Base-by-base conservation (phyloP, 1,140 invertebrate genomes). In the Rhopalosiphum maidis region DNA sequence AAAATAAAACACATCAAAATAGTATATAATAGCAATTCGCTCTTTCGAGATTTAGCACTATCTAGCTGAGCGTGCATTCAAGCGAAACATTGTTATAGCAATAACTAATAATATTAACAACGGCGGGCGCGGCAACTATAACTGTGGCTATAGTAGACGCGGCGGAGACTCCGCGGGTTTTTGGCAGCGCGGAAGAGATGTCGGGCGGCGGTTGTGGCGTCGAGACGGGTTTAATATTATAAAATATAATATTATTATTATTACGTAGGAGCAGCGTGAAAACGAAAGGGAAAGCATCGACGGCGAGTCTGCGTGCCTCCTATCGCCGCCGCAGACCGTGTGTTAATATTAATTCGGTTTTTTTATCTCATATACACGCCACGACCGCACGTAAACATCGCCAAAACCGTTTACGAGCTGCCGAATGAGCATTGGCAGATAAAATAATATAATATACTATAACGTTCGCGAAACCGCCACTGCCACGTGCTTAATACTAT, bases 401-500 rank as follows among this genome's bases (percentile, higher is more conserved):
- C 89, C 89, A 90, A 90, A 90, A 90, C 30, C 54, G 55, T 68
- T 90, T 90, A 90, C 89, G 89, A 90, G 89, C 89, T 68, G 89
- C 37, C 89, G 89, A 90, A 90, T 30, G 89, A 90, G 89, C 89
- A n/a, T 68, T 37, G 30, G 89, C 89, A 90, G 89, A 90, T 43
- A 43, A 90, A 90, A 68, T 43, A n/a, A 51, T n/a, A 51, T 85
- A 83, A n/a, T 37, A 23, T 83, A 83, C 41, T 35, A 37, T 37
- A 41, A 41, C 23, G 87, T 90, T 11, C 54, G 89, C 55, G 54
- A 90, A 90, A 90, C 89, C 25, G 41, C 89, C 43, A 23, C 18
- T 90, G 89, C 30, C 89, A 55, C 43, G 55, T 68, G 37, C 30
- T 77, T 21, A n/a, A 77, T 77, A 77, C 60, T n/a, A 35, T 77